phyloP scores from a whole-genome alignment of 37 sponge, comb jelly and placozoan genomes.

The Petrosia ficiformis region DNA sequence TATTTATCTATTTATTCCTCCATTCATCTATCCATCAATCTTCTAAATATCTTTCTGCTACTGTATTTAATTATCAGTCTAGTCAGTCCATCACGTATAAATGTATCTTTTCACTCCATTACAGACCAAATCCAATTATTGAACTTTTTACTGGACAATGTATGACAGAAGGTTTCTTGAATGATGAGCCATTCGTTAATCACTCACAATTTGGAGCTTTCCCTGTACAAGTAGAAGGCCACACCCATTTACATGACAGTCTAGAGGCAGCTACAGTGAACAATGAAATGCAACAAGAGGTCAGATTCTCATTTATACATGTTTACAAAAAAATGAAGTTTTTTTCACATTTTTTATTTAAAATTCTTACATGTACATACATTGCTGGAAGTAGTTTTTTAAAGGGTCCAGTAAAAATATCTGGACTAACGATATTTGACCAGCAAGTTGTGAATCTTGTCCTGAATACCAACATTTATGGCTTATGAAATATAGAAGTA shows the following conservation, averaged over 20 bases:
- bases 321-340: not conserved
- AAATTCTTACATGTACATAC: not conserved
- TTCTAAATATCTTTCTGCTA: not conserved
- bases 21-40: not conserved
- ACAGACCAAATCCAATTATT: constrained; percentile 51
- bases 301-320: not conserved
- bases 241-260: constrained; percentile 66
- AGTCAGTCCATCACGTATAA: not conserved
- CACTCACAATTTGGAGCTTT: constrained; percentile 59
- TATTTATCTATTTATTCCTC: not conserved
- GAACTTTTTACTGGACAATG: constrained; percentile 61
- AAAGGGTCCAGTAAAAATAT: no score
- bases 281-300: constrained; percentile 53
- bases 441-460: no score
- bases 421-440: no score
- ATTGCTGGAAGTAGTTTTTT: no score
- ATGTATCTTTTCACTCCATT: constrained; percentile 3
- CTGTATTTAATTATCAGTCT: not conserved
- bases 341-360: not conserved
- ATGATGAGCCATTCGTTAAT: constrained; percentile 48
- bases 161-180: constrained; percentile 34
- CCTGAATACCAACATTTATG: no score
- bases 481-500: no score
- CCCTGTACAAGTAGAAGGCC: constrained; percentile 63
- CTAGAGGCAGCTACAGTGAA: constrained; percentile 56